These are phyloP conservation scores for Aricia artaxerxes DNA, from an alignment of 2,888 invertebrate genomes.

Conservation along the genomic window DNA sequence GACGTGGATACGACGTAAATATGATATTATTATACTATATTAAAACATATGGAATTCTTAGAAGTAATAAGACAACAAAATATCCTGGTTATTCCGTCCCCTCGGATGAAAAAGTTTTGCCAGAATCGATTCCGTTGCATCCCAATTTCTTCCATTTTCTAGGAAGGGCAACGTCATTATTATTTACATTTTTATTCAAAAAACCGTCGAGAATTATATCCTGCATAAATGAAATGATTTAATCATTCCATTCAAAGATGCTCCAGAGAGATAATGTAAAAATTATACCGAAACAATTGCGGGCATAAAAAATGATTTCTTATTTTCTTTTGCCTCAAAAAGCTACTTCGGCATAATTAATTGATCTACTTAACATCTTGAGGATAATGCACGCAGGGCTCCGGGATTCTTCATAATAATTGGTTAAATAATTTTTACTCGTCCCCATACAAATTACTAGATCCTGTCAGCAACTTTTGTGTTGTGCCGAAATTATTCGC, in stretches of 20 bases:
- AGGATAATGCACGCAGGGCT: slow-evolving; percentile 27
- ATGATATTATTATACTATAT: background rate
- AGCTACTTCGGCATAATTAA: slow-evolving; percentile 46
- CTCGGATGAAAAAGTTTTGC: background rate
- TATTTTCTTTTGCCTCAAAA: slow-evolving; percentile 55
- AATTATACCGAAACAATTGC: slow-evolving; percentile 70
- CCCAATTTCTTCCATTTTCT: background rate
- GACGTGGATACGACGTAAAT: background rate
- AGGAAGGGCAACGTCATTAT: background rate
- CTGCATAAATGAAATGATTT: slow-evolving; percentile 60
- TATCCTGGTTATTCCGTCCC: background rate
- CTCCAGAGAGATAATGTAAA: slow-evolving; percentile 63
- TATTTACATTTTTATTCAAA: slow-evolving; percentile 36
- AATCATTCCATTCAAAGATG: slow-evolving; percentile 68
- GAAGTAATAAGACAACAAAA: background rate
- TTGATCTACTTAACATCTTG: slow-evolving; percentile 34
- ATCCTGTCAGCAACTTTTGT: background rate
- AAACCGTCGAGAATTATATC: slow-evolving; percentile 42
- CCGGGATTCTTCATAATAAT: slow-evolving; percentile 16
- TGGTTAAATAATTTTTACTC: slow-evolving; percentile 7
- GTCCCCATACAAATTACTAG: background rate
- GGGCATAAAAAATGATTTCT: slow-evolving; percentile 68
- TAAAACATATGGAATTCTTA: background rate
- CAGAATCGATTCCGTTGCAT: background rate
- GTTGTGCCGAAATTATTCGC: background rate